Conservation (phyloP, 1,140 invertebrate species). For the Drosophila sproati region DNA sequence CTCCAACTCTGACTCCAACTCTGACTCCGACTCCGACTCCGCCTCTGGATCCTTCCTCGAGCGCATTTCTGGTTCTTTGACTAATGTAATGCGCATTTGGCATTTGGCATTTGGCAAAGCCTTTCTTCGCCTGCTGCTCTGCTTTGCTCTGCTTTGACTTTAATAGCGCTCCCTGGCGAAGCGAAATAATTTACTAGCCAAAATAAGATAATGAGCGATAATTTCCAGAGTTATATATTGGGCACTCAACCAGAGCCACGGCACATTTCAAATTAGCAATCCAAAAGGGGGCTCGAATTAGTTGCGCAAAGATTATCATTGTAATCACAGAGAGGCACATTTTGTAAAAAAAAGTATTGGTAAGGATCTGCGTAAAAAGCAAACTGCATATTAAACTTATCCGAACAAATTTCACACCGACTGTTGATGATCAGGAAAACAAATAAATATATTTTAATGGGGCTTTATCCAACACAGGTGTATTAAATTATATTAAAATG, state of each 20-base stretch:
- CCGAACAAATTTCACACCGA: no score
- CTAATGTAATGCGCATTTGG: slow-evolving; percentile 38
- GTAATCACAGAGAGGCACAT: not conserved
- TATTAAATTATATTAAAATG: no score
- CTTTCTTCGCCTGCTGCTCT: slow-evolving; percentile 5
- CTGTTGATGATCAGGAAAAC: no score
- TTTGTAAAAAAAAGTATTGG: no score
- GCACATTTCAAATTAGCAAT: slow-evolving; percentile 2
- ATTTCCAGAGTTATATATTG: slow-evolving; percentile 49
- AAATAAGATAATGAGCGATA: slow-evolving; percentile 67
- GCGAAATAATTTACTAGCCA: slow-evolving; percentile 72
- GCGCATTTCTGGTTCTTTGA: slow-evolving; percentile 30
- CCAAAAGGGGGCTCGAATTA: slow-evolving; percentile 6
- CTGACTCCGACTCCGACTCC: not conserved
- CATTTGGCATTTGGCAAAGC: slow-evolving; percentile 19
- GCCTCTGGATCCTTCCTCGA: not conserved
- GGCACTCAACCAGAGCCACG: slow-evolving; percentile 4
- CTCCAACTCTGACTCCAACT: not conserved
- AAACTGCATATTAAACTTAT: no score
- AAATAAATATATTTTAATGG: no score
- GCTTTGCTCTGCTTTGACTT: slow-evolving; percentile 41
- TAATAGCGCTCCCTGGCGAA: slow-evolving; percentile 62
- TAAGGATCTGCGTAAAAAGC: no score
- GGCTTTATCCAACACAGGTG: no score
- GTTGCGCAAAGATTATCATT: slow-evolving; percentile 1